A percentile compares a stretch with the other conserved stretches of the same genome.
phyloP scores from a whole-genome alignment of 1,140 invertebrate species.

The Drosophila tani region DNA sequence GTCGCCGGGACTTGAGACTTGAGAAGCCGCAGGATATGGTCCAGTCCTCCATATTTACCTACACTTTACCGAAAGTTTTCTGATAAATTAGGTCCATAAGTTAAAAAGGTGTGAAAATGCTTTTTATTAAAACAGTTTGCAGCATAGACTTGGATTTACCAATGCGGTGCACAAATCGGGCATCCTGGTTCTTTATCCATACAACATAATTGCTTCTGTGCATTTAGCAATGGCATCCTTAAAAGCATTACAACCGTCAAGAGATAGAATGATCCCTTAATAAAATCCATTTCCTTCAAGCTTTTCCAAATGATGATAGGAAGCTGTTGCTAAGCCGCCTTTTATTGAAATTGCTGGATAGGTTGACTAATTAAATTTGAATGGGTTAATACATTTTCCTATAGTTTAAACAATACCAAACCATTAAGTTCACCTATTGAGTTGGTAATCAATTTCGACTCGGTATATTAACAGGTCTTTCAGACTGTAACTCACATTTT shows the following conservation, averaged over 20 bases:
- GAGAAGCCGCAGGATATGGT: conserved; percentile 33
- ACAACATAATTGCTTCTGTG: too few relatives aligned
- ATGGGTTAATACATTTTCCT: not conserved
- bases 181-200: too few relatives aligned
- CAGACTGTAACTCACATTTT: too few relatives aligned
- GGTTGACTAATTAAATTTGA: not conserved
- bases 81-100: not conserved
- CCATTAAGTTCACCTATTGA: not conserved
- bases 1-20: conserved; percentile 52
- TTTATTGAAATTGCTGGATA: too few relatives aligned
- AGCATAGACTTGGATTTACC: too few relatives aligned
- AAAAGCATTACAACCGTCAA: too few relatives aligned
- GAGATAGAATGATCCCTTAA: not conserved
- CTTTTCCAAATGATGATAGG: not conserved
- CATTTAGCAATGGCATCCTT: too few relatives aligned
- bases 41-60: not conserved
- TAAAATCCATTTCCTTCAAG: not conserved
- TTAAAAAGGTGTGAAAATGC: not conserved
- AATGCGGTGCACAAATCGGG: too few relatives aligned
- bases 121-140: too few relatives aligned
- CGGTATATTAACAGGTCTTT: too few relatives aligned
- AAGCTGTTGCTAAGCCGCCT: not conserved
- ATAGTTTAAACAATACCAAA: not conserved
- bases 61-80: conserved; percentile 2
- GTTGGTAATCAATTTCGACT: not conserved